phyloP scores from a whole-genome alignment of 2,113 vertebrate species.

The Gadus macrocephalus region DNA sequence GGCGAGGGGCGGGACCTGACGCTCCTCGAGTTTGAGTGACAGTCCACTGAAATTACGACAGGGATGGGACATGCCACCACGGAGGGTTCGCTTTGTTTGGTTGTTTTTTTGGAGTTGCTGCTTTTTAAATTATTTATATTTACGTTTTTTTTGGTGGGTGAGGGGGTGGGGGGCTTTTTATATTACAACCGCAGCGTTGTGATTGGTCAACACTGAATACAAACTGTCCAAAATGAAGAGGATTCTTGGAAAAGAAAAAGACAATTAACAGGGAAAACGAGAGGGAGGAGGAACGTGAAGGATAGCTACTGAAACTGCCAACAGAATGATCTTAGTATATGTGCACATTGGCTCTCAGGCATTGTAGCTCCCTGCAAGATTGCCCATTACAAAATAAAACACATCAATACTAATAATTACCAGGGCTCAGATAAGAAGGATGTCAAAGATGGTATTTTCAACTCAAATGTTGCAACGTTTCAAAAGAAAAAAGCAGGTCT shows the following conservation, averaged over 20 bases:
- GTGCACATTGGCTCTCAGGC: conserved; percentile 34
- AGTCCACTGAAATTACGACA: conserved; percentile 79
- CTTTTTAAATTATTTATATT: no score
- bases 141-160: conserved; percentile 5
- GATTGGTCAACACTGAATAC: conserved; percentile 41
- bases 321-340: conserved; percentile 49
- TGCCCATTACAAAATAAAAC: conserved; percentile 20
- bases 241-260: conserved; percentile 35
- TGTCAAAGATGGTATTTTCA: conserved; percentile 37
- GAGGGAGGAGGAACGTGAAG: conserved; percentile 24
- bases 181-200: conserved; percentile 60
- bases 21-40: conserved; percentile 70
- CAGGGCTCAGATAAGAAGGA: conserved; percentile 32
- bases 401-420: conserved; percentile 9
- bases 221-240: conserved; percentile 32
- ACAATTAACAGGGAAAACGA: conserved; percentile 15
- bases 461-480: conserved; percentile 45
- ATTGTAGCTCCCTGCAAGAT: conserved; percentile 27
- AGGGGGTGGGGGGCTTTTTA: conserved; percentile 41
- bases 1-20: conserved; percentile 55
- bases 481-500: conserved; percentile 28
- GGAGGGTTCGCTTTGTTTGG: conserved; percentile 32
- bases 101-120: conserved; percentile 25
- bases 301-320: conserved; percentile 76
- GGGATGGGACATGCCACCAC: conserved; percentile 54